Evolutionary conservation across 2,113 vertebrate species (phyloP).

Genomic region (Cariama cristata): DNA sequence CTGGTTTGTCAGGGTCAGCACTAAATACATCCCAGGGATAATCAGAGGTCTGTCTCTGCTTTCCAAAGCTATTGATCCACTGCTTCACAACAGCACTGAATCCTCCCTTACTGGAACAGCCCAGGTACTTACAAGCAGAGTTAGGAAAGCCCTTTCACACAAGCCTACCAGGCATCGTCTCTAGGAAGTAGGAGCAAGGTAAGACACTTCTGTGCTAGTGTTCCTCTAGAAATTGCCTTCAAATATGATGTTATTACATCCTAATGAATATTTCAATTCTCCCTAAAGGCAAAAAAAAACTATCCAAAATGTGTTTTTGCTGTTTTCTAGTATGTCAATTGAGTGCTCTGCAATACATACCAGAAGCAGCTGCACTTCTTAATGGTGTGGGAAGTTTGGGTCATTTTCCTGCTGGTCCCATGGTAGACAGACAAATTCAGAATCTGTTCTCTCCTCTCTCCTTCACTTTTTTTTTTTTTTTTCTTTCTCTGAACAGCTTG

Average conservation of each 20-base stretch:
- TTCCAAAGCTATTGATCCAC: background rate
- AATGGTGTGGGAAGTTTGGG: constrained; percentile 18
- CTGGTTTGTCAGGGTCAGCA: background rate
- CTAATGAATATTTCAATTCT: background rate
- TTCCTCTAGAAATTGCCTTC: background rate
- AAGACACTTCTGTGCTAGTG: background rate
- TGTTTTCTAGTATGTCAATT: background rate
- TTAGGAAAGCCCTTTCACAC: background rate
- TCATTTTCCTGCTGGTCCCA: constrained; percentile 25
- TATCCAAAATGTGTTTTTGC: background rate
- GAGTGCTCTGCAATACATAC: background rate
- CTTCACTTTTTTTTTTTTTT: background rate
- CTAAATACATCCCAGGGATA: background rate
- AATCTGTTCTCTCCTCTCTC: constrained; percentile 45
- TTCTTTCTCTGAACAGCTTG: constrained; percentile 65
- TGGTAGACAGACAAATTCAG: constrained; percentile 51
- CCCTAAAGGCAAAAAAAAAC: background rate
- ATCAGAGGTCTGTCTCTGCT: background rate
- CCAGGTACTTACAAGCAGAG: background rate
- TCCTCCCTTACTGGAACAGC: background rate
- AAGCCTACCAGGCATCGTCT: background rate
- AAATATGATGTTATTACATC: background rate
- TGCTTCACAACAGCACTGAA: background rate
- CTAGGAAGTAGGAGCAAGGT: background rate
- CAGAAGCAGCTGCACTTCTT: background rate